Percentiles rank a stretch among this genome's conserved stretches.
Evolutionary conservation across 2,797 vertebrate species (phyloP).

Genomic region (Galagoides demidoff): DNA sequence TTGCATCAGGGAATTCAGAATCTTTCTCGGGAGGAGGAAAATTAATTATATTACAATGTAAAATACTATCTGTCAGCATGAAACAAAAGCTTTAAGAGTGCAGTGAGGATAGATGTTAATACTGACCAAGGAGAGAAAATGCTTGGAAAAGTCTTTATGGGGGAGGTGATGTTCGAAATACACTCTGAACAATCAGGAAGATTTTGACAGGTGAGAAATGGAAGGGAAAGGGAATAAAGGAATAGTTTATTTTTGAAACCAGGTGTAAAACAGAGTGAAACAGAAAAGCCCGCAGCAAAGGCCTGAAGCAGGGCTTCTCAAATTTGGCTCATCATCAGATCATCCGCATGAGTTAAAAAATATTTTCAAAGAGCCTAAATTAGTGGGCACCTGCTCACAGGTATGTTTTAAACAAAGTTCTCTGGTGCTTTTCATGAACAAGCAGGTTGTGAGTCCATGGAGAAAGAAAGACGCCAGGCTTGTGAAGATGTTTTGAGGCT

Average conservation of each 20-base stretch:
- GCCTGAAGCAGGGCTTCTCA: neutral
- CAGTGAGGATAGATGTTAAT: neutral
- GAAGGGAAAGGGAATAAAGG: neutral
- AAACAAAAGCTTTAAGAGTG: neutral
- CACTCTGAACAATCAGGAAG: neutral
- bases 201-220: neutral
- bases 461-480: neutral
- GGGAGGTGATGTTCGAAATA: neutral
- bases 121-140: neutral
- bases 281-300: neutral
- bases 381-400: neutral
- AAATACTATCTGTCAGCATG: neutral
- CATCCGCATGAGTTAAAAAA: neutral
- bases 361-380: constrained; percentile 5
- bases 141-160: neutral
- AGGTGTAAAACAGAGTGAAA: too few species aligned
- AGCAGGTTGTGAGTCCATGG: neutral
- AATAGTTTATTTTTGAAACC: too few species aligned
- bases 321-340: neutral
- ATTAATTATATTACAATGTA: neutral
- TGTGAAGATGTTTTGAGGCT: neutral
- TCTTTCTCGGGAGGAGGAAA: constrained; percentile 48
- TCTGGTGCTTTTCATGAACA: neutral
- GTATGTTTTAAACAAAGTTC: neutral
- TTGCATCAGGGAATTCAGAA: constrained; percentile 27